Conservation (phyloP, 2,113 vertebrate species). For the Turdus rufiventris region DNA sequence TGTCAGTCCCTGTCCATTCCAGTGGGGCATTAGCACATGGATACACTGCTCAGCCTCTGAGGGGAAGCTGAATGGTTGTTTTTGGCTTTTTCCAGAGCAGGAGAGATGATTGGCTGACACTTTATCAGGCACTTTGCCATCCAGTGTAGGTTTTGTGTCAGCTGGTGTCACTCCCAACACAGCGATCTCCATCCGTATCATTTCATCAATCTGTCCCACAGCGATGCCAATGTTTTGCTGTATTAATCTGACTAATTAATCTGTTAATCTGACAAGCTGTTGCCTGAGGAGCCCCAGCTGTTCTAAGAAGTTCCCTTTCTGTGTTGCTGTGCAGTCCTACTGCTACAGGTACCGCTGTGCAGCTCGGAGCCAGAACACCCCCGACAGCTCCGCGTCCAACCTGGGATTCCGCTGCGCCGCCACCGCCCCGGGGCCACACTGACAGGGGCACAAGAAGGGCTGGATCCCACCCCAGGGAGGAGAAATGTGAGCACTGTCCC, state of each 20-base stretch:
- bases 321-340: conserved; percentile 79
- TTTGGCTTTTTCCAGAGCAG: neutral
- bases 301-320: neutral
- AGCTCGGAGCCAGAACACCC: conserved; percentile 94
- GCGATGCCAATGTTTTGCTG: neutral
- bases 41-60: too few species aligned
- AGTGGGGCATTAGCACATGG: fast-evolving
- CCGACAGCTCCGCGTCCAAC: conserved; percentile 92
- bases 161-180: neutral
- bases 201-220: neutral
- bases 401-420: conserved; percentile 93
- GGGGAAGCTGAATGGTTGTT: neutral
- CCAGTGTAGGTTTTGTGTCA: neutral
- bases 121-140: neutral
- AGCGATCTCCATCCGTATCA: fast-evolving
- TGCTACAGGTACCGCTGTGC: conserved; percentile 97
- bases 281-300: neutral
- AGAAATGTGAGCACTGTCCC: fast-evolving
- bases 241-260: conserved; percentile 21
- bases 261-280: neutral
- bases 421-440: neutral
- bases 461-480: neutral
- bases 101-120: fast-evolving
- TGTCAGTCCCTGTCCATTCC: neutral
- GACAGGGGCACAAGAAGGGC: fast-evolving